phyloP scores from a whole-genome alignment of 2,888 invertebrate species.

The Dione vanillae region DNA sequence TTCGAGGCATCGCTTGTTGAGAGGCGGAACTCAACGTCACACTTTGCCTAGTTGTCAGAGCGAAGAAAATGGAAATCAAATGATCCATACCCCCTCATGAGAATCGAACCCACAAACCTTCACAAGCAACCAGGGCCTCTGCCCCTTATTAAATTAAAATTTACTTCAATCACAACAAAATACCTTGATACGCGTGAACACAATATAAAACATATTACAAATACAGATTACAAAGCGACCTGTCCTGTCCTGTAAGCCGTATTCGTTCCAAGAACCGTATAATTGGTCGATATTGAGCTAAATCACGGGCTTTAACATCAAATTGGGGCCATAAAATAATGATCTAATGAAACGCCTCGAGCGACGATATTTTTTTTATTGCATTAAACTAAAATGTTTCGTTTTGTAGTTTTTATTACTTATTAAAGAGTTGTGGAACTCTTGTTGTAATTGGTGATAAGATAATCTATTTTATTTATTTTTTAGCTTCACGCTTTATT shows the following conservation, averaged over 20 bases:
- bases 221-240: slow-evolving; percentile 13
- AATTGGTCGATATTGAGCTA: slow-evolving; percentile 51
- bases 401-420: neutral
- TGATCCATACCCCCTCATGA: no score
- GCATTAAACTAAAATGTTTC: slow-evolving; percentile 1
- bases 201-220: slow-evolving; percentile 12
- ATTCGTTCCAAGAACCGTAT: slow-evolving; percentile 40
- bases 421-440: no score
- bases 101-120: neutral
- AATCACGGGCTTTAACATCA: slow-evolving; percentile 53
- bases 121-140: no score
- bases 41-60: no score
- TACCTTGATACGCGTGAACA: neutral
- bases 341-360: slow-evolving; percentile 64
- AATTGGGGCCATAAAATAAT: slow-evolving; percentile 75
- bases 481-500: neutral
- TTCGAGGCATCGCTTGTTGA: neutral
- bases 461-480: no score
- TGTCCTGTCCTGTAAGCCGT: slow-evolving; percentile 29
- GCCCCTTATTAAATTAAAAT: no score
- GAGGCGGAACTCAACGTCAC: neutral
- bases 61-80: neutral
- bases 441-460: no score
- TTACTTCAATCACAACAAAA: neutral
- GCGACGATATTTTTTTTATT: slow-evolving; percentile 11